Conservation (phyloP, 37 sponge, comb jelly and placozoan species). For the Crambe crambe region DNA sequence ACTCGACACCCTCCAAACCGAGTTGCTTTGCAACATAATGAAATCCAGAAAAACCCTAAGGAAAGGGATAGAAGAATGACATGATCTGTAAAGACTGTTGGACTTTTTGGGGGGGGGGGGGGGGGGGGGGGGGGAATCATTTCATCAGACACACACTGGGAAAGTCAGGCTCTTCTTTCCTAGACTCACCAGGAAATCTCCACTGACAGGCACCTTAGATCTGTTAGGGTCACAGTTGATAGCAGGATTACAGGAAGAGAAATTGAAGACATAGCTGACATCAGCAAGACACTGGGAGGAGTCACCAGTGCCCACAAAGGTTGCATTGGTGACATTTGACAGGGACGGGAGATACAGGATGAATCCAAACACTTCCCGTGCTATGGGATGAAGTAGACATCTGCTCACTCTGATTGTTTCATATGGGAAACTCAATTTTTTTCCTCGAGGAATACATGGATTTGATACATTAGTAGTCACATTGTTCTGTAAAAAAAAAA, state of each 20-base stretch:
- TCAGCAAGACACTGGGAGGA: background rate
- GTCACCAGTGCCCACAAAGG: slow-evolving; percentile 26
- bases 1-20: background rate
- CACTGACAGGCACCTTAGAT: slow-evolving; percentile 5
- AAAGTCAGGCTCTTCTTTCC: background rate
- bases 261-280: slow-evolving; percentile 11
- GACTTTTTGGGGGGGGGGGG: no score
- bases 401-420: background rate
- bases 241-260: background rate
- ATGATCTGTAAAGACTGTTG: no score
- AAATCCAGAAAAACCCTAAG: slow-evolving; percentile 28
- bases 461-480: slow-evolving; percentile 7
- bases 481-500: background rate
- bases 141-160: no score
- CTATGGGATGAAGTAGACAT: slow-evolving; percentile 1
- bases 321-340: background rate
- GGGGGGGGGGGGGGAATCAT: no score
- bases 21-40: slow-evolving; percentile 1
- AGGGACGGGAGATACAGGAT: background rate
- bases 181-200: slow-evolving; percentile 22
- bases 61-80: background rate
- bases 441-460: slow-evolving; percentile 1
- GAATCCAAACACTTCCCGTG: slow-evolving; percentile 18
- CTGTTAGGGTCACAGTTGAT: background rate
- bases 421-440: background rate